Conservation (phyloP, 1,140 invertebrate genomes). For the Ooceraea biroi region DNA sequence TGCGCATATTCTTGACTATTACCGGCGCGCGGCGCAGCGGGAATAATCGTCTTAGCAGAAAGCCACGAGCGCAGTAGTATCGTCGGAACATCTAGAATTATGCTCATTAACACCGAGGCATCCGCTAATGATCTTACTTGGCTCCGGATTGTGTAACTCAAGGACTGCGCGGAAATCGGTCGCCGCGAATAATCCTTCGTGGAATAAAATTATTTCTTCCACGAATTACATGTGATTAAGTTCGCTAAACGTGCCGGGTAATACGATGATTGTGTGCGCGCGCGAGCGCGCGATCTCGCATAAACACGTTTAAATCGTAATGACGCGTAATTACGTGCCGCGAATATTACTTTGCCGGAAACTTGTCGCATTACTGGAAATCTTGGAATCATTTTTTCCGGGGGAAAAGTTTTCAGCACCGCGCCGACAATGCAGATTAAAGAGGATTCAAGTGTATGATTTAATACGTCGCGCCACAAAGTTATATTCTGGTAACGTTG, state of each 20-base stretch:
- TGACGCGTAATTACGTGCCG: slow-evolving; percentile 12
- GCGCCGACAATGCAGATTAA: slow-evolving; percentile 1
- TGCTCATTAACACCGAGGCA: slow-evolving; percentile 77
- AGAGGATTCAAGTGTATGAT: not conserved
- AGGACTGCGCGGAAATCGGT: slow-evolving; percentile 76
- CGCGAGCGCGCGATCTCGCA: not conserved
- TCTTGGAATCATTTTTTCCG: not conserved
- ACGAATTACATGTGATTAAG: too few relatives aligned
- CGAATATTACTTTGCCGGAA: slow-evolving; percentile 15
- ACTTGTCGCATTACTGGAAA: slow-evolving; percentile 8
- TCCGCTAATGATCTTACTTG: slow-evolving; percentile 78
- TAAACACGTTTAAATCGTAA: slow-evolving; percentile 12
- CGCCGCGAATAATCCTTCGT: slow-evolving; percentile 69
- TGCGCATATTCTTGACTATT: slow-evolving; percentile 60
- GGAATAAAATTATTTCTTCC: slow-evolving; percentile 69
- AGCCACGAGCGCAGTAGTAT: slow-evolving; percentile 70
- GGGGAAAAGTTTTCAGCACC: too few relatives aligned
- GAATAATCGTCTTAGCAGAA: slow-evolving; percentile 76
- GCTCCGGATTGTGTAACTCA: slow-evolving; percentile 77
- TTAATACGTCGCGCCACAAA: too few relatives aligned
- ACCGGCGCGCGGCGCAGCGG: slow-evolving; percentile 19
- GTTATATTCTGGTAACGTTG: too few relatives aligned
- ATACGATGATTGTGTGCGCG: not conserved
- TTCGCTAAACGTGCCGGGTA: too few relatives aligned
- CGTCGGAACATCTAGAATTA: slow-evolving; percentile 77